Percentiles rank a stretch among this genome's conserved stretches.
Conservation (phyloP, 2,113 vertebrate genomes). For the Scopus umbretta region DNA sequence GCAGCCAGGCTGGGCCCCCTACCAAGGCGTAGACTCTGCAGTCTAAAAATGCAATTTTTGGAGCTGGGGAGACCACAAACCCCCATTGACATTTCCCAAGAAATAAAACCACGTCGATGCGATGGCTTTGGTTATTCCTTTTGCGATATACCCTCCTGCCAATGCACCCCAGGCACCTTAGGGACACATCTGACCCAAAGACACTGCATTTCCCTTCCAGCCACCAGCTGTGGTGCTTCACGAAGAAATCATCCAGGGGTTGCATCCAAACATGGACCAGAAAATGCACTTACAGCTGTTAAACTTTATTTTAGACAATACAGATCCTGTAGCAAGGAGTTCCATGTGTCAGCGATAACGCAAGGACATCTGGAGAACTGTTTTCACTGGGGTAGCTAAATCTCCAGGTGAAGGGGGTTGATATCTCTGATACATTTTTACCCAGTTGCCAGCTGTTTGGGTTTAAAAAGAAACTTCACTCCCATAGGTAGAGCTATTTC, state of each 20-base stretch:
- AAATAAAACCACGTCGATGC: accelerated
- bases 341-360: neutral
- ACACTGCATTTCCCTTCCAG: neutral
- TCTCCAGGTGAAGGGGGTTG: neutral
- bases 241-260: neutral
- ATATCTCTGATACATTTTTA: neutral
- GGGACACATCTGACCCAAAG: neutral
- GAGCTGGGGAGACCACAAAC: neutral
- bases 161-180: neutral
- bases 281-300: neutral
- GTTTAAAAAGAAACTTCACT: neutral
- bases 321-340: neutral
- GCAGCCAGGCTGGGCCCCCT: neutral
- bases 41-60: neutral
- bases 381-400: neutral
- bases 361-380: neutral
- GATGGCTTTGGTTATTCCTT: neutral
- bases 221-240: neutral
- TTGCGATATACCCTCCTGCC: neutral
- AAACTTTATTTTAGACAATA: neutral
- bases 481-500: neutral
- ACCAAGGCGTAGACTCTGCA: neutral
- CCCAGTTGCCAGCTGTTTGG: neutral
- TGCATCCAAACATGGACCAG: neutral
- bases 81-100: neutral